Base-by-base conservation (phyloP, 2,797 vertebrate species). In the Pangasius djambal region DNA sequence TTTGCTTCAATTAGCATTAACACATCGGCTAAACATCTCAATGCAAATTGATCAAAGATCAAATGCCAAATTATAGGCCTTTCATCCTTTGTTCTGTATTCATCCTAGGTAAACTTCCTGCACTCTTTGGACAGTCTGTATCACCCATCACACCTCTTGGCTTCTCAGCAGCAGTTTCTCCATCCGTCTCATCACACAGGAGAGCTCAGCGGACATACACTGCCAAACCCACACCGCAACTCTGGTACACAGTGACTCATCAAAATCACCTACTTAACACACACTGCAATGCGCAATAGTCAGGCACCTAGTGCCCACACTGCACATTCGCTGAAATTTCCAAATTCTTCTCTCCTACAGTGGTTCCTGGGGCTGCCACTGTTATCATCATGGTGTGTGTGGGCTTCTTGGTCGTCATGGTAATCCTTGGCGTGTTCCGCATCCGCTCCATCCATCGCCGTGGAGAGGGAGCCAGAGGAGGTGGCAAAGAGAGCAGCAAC, bases 331-430 rank as follows among this genome's bases (percentile, higher is more conserved):
- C 31, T 70, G 12, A 85, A 85, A 57, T 48, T 8, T 67, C 22
- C 50, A 0, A 16, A 37, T 57, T 48, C 16, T 44, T 79, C 6
- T 79, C 37, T 79, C 74, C 48, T 31, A 37, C 93, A 97, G 99
- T 99, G 95, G 97, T 99, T 28, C 99, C 98, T 28, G 98, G 98
- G 12, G 98, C 98, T 4, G 99, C 99, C 25, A 99, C 98, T 0
- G 96, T 99, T 94, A 99, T 99, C 95, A 99, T 99, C 4, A 97
- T 99, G 95, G 98, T 99, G 83, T 99, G 99, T 0, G 98, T 99
- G 91, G 98, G 98, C 86, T 99, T 99, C 96, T 95, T 99, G 94
- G 98, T 97, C 22, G 96, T 99, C 88, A 99, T 99, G 97, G 98
- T 99, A 88, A 96, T 99, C 93, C 97, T 99, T 0, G 99, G 99